Evolutionary conservation across 2,113 vertebrate genomes (phyloP).

Genomic region (Recurvirostra avosetta): DNA sequence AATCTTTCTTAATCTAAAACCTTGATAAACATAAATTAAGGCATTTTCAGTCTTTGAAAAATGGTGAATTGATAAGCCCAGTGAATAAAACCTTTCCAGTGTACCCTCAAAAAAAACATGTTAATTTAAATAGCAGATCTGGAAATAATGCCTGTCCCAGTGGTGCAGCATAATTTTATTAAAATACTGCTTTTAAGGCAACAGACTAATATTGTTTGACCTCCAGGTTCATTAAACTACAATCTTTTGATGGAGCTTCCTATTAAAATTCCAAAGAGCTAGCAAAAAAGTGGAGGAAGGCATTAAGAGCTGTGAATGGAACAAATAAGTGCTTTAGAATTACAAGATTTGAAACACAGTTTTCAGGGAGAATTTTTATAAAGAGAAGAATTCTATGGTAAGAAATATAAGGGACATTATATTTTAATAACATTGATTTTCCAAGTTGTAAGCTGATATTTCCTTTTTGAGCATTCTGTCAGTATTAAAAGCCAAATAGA

Average conservation of each 20-base stretch:
- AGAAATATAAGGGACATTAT: neutral
- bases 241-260: neutral
- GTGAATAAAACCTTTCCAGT: neutral
- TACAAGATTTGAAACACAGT: neutral
- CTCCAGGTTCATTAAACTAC: neutral
- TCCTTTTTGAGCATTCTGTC: neutral
- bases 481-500: neutral
- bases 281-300: neutral
- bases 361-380: neutral
- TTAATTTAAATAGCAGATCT: neutral
- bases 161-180: neutral
- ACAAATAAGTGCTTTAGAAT: neutral
- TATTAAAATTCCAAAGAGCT: neutral
- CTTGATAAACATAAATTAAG: neutral
- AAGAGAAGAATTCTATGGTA: neutral
- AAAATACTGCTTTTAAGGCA: slow-evolving; percentile 7
- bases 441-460: neutral
- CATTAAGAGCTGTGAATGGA: neutral
- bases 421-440: neutral
- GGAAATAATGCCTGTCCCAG: neutral
- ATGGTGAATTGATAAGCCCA: neutral
- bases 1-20: neutral
- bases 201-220: neutral
- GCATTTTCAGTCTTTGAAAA: neutral
- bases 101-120: neutral